Evolutionary conservation across 1,140 invertebrate genomes (phyloP).

Genomic region (Episyrphus balteatus): DNA sequence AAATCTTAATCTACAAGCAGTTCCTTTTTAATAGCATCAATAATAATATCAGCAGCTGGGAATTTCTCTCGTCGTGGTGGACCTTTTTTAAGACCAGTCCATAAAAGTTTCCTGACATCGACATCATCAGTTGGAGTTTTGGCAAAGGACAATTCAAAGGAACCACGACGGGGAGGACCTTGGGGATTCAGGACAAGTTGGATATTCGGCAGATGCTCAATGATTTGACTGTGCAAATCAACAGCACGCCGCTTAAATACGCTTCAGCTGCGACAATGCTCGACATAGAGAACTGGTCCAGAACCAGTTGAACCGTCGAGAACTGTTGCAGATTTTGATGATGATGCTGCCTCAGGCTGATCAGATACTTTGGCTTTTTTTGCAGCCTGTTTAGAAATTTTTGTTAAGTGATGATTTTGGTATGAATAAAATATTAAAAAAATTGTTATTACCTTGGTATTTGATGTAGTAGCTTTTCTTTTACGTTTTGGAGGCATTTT

Average conservation of each 20-base stretch:
- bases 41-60: neutral
- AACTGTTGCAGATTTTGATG: no score
- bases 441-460: no score
- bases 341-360: no score
- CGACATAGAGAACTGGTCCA: neutral
- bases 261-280: neutral
- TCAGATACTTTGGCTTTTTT: no score
- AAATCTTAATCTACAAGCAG: neutral
- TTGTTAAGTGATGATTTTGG: no score
- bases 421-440: no score
- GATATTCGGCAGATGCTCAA: neutral
- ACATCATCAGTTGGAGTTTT: neutral
- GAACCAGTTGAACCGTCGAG: no score
- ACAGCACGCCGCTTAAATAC: neutral
- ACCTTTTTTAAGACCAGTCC: neutral
- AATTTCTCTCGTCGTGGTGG: neutral
- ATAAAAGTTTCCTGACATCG: neutral
- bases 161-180: neutral
- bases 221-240: neutral
- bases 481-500: constrained; percentile 3
- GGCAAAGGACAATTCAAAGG: neutral
- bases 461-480: neutral
- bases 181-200: neutral
- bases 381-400: no score
- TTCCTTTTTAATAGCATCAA: neutral